These are phyloP conservation scores for Euspilapteryx auroguttella DNA, from an alignment of 2,888 invertebrate species.

Conservation along the genomic window DNA sequence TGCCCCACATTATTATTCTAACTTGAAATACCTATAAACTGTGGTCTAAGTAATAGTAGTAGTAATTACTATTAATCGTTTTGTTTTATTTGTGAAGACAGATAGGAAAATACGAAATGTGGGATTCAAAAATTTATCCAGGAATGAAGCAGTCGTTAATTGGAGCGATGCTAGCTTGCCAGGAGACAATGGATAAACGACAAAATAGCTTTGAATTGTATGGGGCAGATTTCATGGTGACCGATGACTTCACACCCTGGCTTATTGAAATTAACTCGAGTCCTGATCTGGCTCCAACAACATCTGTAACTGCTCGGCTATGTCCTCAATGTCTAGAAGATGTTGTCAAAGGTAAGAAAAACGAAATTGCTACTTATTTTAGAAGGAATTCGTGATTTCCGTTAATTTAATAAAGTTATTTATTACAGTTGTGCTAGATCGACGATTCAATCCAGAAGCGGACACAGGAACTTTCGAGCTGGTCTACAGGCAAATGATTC, in stretches of 20 bases:
- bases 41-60: neutral
- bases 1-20: too few species aligned
- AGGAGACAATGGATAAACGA: slow-evolving; percentile 79
- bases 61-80: neutral
- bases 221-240: slow-evolving; percentile 94
- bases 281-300: slow-evolving; percentile 89
- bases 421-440: slow-evolving; percentile 76
- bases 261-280: slow-evolving; percentile 93
- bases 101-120: slow-evolving; percentile 75
- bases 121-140: slow-evolving; percentile 87
- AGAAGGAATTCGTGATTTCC: too few species aligned
- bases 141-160: slow-evolving; percentile 77
- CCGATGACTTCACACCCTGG: slow-evolving; percentile 87
- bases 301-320: slow-evolving; percentile 83
- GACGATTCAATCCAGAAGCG: slow-evolving; percentile 69
- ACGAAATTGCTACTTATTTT: too few species aligned
- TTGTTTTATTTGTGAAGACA: slow-evolving; percentile 44
- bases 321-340: slow-evolving; percentile 90
- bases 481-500: slow-evolving; percentile 75
- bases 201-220: slow-evolving; percentile 89
- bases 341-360: slow-evolving; percentile 85
- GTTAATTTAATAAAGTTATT: too few species aligned
- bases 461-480: slow-evolving; percentile 82
- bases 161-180: slow-evolving; percentile 84
- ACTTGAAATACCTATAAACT: too few species aligned